These are phyloP conservation scores for Xyrauchen texanus DNA, from an alignment of 2,113 vertebrate genomes.

Conservation along the genomic window DNA sequence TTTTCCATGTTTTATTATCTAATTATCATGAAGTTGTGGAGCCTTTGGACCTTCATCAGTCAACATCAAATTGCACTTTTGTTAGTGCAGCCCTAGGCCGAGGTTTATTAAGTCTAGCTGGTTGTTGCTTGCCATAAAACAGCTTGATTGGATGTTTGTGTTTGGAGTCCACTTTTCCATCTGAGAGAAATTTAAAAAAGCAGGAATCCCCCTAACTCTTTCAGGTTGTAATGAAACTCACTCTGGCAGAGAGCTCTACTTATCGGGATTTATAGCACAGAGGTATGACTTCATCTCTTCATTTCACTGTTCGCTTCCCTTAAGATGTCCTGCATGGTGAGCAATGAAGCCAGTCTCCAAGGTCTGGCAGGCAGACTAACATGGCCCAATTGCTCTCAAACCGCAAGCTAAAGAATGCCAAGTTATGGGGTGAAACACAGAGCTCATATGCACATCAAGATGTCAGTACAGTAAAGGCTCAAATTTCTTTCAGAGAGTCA, in stretches of 20 bases:
- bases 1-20: neutral
- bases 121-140: slow-evolving; percentile 23
- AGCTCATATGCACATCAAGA: slow-evolving; percentile 10
- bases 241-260: slow-evolving; percentile 49
- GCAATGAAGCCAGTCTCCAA: slow-evolving; percentile 59
- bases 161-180: slow-evolving; percentile 32
- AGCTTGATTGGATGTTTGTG: slow-evolving; percentile 42
- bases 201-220: slow-evolving; percentile 42
- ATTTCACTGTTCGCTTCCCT: slow-evolving; percentile 45
- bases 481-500: slow-evolving; percentile 15
- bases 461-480: neutral
- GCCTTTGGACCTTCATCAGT: neutral
- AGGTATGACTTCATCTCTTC: slow-evolving; percentile 59
- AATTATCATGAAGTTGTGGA: neutral
- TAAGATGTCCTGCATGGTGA: slow-evolving; percentile 59
- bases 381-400: slow-evolving; percentile 65
- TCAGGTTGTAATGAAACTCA: slow-evolving; percentile 44
- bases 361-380: slow-evolving; percentile 58
- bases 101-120: slow-evolving; percentile 11
- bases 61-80: neutral
- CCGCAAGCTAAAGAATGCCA: slow-evolving; percentile 55
- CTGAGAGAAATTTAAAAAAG: neutral
- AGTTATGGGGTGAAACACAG: slow-evolving; percentile 42
- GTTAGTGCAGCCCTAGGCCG: slow-evolving; percentile 1
- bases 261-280: slow-evolving; percentile 57